These are phyloP conservation scores for Epistrophe eligans DNA, from an alignment of 2,888 invertebrate genomes.

Conservation along the genomic window DNA sequence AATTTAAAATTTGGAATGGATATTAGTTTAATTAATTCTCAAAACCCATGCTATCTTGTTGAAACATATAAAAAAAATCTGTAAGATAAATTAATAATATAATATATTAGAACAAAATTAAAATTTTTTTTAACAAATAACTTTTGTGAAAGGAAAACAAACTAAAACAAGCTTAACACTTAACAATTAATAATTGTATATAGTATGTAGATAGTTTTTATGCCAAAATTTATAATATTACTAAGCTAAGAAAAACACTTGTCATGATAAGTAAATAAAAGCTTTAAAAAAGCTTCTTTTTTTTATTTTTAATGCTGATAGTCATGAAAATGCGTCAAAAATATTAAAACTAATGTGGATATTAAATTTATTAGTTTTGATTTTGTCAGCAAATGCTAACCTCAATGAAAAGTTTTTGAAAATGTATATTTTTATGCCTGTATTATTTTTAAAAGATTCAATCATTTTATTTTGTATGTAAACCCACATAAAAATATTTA, in stretches of 20 bases:
- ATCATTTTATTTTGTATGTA: background rate
- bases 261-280: conserved; percentile 35
- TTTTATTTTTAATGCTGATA: conserved; percentile 26
- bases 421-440: conserved; percentile 53
- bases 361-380: conserved; percentile 9
- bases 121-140: conserved; percentile 27
- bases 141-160: conserved; percentile 18
- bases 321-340: conserved; percentile 52
- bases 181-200: conserved; percentile 22
- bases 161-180: conserved; percentile 41
- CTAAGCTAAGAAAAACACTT: conserved; percentile 44
- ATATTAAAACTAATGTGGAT: conserved; percentile 45
- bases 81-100: background rate
- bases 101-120: conserved; percentile 9
- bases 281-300: background rate
- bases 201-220: conserved; percentile 32
- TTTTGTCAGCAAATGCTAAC: conserved; percentile 17
- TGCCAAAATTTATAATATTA: conserved; percentile 47
- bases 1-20: no score
- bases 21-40: background rate
- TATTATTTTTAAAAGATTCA: background rate
- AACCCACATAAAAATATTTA: conserved; percentile 48
- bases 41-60: conserved; percentile 49
- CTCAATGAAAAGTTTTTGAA: conserved; percentile 63
- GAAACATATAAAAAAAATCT: conserved; percentile 2